Conservation (phyloP, 2,113 vertebrate species). For the Rhineura floridana region DNA sequence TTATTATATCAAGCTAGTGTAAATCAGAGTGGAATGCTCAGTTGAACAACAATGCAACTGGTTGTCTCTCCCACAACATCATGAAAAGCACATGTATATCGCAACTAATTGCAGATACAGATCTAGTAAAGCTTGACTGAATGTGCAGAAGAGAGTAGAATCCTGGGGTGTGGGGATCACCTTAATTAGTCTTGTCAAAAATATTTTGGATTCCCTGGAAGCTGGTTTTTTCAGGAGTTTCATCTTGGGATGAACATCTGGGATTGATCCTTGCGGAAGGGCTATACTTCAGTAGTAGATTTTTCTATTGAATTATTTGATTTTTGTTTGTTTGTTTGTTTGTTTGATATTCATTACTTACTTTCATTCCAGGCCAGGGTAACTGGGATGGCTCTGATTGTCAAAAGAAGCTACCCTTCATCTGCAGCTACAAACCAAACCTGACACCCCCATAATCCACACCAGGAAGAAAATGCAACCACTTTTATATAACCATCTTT, state of each 20-base stretch:
- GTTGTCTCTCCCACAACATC: neutral
- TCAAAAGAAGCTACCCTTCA: neutral
- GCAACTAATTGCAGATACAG: neutral
- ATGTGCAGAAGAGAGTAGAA: neutral
- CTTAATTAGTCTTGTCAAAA: neutral
- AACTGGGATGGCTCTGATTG: neutral
- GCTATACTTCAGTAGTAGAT: too few relatives aligned
- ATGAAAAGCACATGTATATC: neutral
- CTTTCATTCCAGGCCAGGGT: conserved; percentile 25
- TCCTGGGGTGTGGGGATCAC: neutral
- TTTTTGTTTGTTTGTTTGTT: conserved; percentile 22
- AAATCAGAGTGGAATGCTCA: neutral
- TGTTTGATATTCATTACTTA: neutral
- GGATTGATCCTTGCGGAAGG: too few relatives aligned
- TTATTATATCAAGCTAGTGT: neutral
- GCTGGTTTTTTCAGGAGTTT: neutral
- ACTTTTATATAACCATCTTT: conserved; percentile 26
- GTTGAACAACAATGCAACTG: neutral
- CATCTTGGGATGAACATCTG: neutral
- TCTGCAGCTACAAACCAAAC: conserved; percentile 35
- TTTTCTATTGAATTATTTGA: neutral
- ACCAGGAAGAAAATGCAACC: neutral
- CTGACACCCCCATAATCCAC: conserved; percentile 11
- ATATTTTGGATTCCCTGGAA: neutral
- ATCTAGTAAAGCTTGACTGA: neutral